Evolutionary conservation across 2,888 invertebrate genomes (phyloP).

Genomic region (Drosophila yooni): DNA sequence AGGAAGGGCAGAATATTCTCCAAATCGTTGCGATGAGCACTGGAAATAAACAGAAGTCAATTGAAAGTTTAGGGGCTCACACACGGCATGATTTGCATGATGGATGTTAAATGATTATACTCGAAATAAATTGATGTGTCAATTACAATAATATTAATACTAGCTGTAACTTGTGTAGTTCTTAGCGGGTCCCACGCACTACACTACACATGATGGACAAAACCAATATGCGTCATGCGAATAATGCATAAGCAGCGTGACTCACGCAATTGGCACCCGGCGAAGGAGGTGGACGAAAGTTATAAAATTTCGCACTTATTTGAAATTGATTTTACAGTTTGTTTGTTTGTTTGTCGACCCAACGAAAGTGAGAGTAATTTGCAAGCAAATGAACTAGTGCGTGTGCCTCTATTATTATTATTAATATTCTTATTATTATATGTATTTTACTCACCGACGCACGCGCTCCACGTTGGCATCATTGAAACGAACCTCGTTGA

Average conservation of each 20-base stretch:
- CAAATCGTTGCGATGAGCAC: constrained; percentile 89
- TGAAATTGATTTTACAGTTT: not conserved
- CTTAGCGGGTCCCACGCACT: not conserved
- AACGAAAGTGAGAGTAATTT: not conserved
- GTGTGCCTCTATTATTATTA: not conserved
- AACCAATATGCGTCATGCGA: not conserved
- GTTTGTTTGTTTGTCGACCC: not conserved
- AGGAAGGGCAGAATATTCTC: constrained; percentile 89
- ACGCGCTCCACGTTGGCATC: constrained; percentile 86
- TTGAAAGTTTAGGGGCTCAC: not conserved
- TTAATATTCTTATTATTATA: not conserved
- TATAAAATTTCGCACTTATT: not conserved
- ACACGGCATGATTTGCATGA: not conserved
- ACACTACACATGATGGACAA: not conserved
- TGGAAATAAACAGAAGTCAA: constrained; percentile 67
- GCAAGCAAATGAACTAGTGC: not conserved
- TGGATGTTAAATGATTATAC: not conserved
- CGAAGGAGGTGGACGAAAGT: not conserved
- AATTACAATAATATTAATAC: not conserved
- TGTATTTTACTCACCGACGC: constrained; percentile 82
- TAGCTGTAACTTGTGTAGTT: not conserved
- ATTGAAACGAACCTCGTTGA: constrained; percentile 77
- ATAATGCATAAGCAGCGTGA: not conserved
- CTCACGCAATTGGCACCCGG: not conserved
- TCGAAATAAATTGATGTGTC: not conserved